Percentiles rank a stretch among this genome's conserved stretches.
Evolutionary conservation across 1,140 invertebrate genomes (phyloP).

Genomic region (Littorina saxatilis): DNA sequence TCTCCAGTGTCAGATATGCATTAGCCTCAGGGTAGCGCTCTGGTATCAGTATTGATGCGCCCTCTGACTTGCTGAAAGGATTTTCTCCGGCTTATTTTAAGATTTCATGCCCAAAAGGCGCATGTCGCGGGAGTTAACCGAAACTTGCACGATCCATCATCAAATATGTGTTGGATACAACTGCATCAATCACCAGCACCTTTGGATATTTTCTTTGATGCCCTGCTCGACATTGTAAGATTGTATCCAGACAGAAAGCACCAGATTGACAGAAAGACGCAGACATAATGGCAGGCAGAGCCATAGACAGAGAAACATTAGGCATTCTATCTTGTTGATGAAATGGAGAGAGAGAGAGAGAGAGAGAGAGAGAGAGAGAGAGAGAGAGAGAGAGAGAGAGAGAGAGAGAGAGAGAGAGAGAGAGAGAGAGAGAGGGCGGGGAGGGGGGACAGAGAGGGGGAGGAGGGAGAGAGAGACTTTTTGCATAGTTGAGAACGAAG

Average conservation of each 20-base stretch:
- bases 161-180: too few species aligned
- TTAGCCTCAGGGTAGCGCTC: too few species aligned
- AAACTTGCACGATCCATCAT: too few species aligned
- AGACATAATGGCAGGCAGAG: not conserved
- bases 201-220: too few species aligned
- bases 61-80: too few species aligned
- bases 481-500: not conserved
- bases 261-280: not conserved
- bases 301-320: not conserved
- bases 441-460: not conserved
- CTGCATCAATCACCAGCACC: too few species aligned
- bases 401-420: not conserved
- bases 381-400: not conserved
- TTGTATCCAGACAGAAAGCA: not conserved
- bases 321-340: not conserved
- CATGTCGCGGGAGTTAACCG: too few species aligned
- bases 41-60: too few species aligned
- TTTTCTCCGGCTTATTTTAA: too few species aligned
- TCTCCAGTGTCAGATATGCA: too few species aligned
- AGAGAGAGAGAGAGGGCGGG: not conserved
- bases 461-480: not conserved
- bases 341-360: conserved; percentile 4
- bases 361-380: conserved; percentile 20
- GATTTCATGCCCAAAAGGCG: too few species aligned
- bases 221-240: too few species aligned